phyloP scores from a whole-genome alignment of 2,888 invertebrate species.

The Linyphia triangularis region DNA sequence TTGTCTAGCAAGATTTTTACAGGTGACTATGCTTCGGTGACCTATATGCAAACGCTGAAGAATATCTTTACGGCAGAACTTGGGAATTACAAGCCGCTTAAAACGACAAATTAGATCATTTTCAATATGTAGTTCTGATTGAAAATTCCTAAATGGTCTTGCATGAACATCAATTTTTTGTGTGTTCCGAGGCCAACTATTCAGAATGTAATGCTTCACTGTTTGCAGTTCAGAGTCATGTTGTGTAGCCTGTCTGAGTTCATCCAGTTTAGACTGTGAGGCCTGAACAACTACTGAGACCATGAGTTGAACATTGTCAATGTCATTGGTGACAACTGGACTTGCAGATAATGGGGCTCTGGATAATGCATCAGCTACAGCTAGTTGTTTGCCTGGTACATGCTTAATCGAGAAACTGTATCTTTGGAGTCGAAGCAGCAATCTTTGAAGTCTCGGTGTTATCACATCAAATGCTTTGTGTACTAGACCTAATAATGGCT shows the following conservation, averaged over 20 bases:
- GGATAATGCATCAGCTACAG: slow-evolving; percentile 71
- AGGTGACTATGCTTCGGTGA: slow-evolving; percentile 27
- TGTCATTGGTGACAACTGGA: background rate
- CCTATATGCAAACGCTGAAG: slow-evolving; percentile 8
- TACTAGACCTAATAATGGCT: slow-evolving; percentile 79
- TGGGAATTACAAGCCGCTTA: background rate
- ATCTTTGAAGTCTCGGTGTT: slow-evolving; percentile 79
- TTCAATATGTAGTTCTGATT: slow-evolving; percentile 27
- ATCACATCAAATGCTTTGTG: slow-evolving; percentile 78
- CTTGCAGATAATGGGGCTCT: slow-evolving; percentile 47
- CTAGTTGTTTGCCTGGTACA: slow-evolving; percentile 71
- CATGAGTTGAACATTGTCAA: background rate
- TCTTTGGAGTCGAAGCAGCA: slow-evolving; percentile 77
- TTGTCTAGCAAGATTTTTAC: slow-evolving; percentile 23
- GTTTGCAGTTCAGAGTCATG: slow-evolving; percentile 26
- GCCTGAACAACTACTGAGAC: slow-evolving; percentile 7
- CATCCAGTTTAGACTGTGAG: slow-evolving; percentile 13
- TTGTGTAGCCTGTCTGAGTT: background rate
- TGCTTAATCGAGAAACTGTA: slow-evolving; percentile 19
- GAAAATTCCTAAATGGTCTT: background rate
- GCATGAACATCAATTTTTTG: background rate
- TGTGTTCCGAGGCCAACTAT: slow-evolving; percentile 23
- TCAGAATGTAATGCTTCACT: background rate
- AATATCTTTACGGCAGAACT: slow-evolving; percentile 14
- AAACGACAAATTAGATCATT: slow-evolving; percentile 31